Evolutionary conservation across 2,113 vertebrate species (phyloP), one percentile per base, ranked within the genome.

Genomic region (Coptodon rendalli): DNA sequence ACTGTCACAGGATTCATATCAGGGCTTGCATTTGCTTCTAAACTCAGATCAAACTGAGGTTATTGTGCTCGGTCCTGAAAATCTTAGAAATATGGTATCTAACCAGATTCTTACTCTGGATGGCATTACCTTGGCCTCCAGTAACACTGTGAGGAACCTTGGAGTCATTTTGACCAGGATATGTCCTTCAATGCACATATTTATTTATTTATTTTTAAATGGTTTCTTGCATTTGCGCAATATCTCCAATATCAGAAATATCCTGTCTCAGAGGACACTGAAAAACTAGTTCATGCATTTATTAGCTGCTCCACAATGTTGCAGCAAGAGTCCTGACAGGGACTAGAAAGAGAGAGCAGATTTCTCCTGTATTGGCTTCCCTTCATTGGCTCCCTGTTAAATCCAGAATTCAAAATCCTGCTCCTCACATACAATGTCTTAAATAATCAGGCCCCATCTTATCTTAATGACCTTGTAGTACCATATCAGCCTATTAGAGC

Each of bases 21-120:
- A 31, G 56, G 56, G 13, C 7, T 2, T 16, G 1, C 56, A 59
- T 59, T 59, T 59, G 56, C 27, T 27, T 56, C 54, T 8, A 57
- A 27, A 57, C 54, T 57, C 54, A 57, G 54, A 57, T 57, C 12
- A 57, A 57, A 57, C 54, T 29, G 4, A 57, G 54, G 0, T 57
- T 0, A 14, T 57, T 57, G 24, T 57, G 27, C 22, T 43, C 11
- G 5, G 5, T 5, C 38, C 40, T 56, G 54, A 0, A 57, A 0
- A 57, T 0, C 6, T 27, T 14, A 57, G 54, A 57, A 57, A 57
- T 27, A 57, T 57, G 54, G 22, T 57, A 0, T 27, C 22, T 57
- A 8, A 0, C 0, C 54, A 57, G 54, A 57, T 57, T 57, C 54
- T 27, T 57, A 0, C 54, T 27, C 54, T 57, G 56, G 56, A 57